A percentile compares a stretch with the other conserved stretches of the same genome.
Conservation (phyloP, 2,113 vertebrate genomes). For the Athene noctua region DNA sequence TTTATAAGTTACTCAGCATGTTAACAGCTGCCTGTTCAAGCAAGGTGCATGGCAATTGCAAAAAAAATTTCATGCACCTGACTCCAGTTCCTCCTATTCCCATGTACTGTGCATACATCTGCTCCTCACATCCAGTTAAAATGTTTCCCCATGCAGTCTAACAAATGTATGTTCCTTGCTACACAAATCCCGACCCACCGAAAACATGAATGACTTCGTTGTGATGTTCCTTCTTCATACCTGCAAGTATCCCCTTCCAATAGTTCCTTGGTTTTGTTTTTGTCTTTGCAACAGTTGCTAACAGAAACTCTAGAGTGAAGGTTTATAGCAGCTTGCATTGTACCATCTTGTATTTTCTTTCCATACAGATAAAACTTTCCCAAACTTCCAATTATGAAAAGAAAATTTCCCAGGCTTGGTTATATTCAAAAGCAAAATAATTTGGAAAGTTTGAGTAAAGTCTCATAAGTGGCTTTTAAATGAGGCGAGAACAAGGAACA, state of each 20-base stretch:
- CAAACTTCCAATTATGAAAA: neutral
- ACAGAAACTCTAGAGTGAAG: neutral
- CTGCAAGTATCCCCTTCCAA: neutral
- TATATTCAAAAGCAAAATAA: conserved; percentile 13
- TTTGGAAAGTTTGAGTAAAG: conserved; percentile 50
- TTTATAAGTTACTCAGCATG: neutral
- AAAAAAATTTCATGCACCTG: neutral
- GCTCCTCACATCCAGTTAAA: neutral
- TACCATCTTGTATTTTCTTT: neutral
- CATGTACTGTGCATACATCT: neutral
- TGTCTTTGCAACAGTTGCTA: neutral
- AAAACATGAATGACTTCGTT: neutral
- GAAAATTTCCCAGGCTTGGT: conserved; percentile 19
- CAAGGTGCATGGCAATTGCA: neutral
- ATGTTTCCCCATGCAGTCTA: neutral
- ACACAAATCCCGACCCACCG: neutral
- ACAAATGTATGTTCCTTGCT: neutral
- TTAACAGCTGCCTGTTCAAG: neutral
- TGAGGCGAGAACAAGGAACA: neutral
- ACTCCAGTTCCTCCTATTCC: neutral
- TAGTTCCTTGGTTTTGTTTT: neutral
- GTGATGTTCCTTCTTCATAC: neutral
- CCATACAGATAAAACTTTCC: neutral
- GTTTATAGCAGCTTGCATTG: neutral
- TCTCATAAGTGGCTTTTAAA: neutral